Percentiles rank a stretch among this genome's conserved stretches.
Conservation (phyloP, 2,888 invertebrate species). For the Agrochola lota region DNA sequence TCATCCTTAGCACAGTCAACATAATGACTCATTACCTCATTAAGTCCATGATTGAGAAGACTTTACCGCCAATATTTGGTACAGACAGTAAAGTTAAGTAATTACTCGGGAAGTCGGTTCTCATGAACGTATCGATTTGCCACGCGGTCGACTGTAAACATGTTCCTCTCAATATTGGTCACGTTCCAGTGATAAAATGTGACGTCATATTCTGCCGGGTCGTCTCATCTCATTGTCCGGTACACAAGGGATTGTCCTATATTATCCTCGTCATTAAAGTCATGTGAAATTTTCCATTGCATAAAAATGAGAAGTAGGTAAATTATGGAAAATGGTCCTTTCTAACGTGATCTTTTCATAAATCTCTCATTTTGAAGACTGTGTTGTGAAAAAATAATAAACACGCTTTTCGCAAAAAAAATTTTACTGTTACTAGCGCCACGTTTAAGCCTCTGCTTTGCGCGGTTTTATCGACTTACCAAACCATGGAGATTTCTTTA, state of each 20-base stretch:
- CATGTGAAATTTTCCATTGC: neutral
- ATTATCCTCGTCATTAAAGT: constrained; percentile 6
- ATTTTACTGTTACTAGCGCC: no score
- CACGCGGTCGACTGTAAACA: constrained; percentile 37
- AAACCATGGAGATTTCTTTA: no score
- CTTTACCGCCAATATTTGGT: constrained; percentile 18
- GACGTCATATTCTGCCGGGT: constrained; percentile 27
- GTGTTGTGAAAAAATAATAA: no score
- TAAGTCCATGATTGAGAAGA: neutral
- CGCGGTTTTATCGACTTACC: no score
- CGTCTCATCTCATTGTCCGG: constrained; percentile 20
- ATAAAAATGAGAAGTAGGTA: neutral
- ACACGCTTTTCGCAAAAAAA: no score
- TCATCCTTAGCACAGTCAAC: neutral
- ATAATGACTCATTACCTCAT: neutral
- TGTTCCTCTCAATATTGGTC: constrained; percentile 36
- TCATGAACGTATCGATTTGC: constrained; percentile 31
- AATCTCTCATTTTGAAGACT: no score
- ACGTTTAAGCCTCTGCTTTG: no score
- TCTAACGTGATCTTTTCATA: no score
- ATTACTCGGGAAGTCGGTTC: constrained; percentile 34
- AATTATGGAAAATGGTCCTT: neutral
- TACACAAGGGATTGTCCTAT: constrained; percentile 3
- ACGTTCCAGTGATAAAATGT: constrained; percentile 46
- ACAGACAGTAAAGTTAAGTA: constrained; percentile 21